Evolutionary conservation across 2,888 invertebrate genomes (phyloP).

Genomic region (Leistus spinibarbis): DNA sequence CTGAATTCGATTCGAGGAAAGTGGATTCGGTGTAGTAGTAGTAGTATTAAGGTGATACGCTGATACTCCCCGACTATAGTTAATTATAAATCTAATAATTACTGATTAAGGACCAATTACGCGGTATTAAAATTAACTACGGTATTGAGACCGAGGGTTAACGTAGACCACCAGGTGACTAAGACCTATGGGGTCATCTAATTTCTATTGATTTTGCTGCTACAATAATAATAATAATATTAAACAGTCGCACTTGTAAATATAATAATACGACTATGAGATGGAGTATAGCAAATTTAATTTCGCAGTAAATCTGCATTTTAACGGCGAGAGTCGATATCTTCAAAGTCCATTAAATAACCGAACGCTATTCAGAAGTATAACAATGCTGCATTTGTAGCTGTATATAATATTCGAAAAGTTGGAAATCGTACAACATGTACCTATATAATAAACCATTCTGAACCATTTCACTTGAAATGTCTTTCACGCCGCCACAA

Average conservation of each 20-base stretch:
- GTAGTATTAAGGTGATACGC: slow-evolving; percentile 30
- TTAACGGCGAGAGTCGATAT: background rate
- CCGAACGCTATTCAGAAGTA: background rate
- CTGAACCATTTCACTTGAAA: slow-evolving; percentile 38
- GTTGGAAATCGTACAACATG: too few relatives aligned
- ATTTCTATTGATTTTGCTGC: background rate
- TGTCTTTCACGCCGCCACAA: slow-evolving; percentile 18
- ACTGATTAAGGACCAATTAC: slow-evolving; percentile 54
- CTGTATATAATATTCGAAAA: background rate
- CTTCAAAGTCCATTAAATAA: background rate
- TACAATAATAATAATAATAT: too few relatives aligned
- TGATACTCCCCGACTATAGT: slow-evolving; percentile 41
- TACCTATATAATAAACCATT: too few relatives aligned
- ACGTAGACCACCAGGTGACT: background rate
- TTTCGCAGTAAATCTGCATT: background rate
- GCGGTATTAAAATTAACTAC: slow-evolving; percentile 53
- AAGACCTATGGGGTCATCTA: background rate
- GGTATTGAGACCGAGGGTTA: slow-evolving; percentile 37
- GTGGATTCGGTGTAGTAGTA: background rate
- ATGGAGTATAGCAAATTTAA: too few relatives aligned
- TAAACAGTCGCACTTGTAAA: too few relatives aligned
- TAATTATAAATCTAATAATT: slow-evolving; percentile 54
- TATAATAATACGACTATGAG: too few relatives aligned
- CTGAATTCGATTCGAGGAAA: background rate
- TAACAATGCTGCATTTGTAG: background rate